Conservation (phyloP, 2,797 vertebrate species). For the Paedocypris micromegethes region DNA sequence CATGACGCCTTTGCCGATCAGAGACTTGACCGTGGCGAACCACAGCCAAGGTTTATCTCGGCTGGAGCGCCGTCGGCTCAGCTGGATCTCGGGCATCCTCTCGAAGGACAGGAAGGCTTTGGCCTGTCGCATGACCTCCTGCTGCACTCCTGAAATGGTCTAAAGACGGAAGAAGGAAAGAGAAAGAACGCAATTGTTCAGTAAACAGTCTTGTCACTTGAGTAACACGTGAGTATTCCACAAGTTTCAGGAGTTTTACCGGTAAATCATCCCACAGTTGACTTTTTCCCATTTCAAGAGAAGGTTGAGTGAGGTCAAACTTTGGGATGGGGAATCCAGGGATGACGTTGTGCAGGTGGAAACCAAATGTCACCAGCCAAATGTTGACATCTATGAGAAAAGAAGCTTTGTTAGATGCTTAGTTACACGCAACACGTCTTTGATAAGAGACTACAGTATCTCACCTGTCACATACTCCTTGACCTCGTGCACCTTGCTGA, state of each 20-base stretch:
- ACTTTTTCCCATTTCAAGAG: slow-evolving; percentile 93
- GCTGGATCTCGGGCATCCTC: slow-evolving; percentile 91
- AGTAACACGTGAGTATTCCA: too few relatives aligned
- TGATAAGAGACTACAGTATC: background rate
- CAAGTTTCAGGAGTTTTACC: slow-evolving; percentile 60
- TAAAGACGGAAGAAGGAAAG: slow-evolving; percentile 55
- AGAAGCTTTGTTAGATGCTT: background rate
- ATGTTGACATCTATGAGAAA: slow-evolving; percentile 86
- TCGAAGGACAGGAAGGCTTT: slow-evolving; percentile 93
- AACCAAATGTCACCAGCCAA: slow-evolving; percentile 98
- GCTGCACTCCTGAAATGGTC: slow-evolving; percentile 94
- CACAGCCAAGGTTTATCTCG: slow-evolving; percentile 87
- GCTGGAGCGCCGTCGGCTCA: slow-evolving; percentile 70
- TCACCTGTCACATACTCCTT: slow-evolving; percentile 98
- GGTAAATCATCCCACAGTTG: slow-evolving; percentile 97
- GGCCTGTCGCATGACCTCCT: slow-evolving; percentile 87
- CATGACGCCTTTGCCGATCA: slow-evolving; percentile 97
- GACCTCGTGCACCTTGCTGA: slow-evolving; percentile 94
- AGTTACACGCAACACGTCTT: background rate
- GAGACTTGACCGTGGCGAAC: slow-evolving; percentile 90
- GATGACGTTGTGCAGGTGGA: slow-evolving; percentile 97
- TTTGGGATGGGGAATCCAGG: slow-evolving; percentile 95
- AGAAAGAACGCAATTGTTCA: background rate
- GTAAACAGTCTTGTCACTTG: background rate
- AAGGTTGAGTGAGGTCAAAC: slow-evolving; percentile 90